Evolutionary conservation across 2,888 invertebrate genomes (phyloP).

Genomic region (Microchrysa polita): DNA sequence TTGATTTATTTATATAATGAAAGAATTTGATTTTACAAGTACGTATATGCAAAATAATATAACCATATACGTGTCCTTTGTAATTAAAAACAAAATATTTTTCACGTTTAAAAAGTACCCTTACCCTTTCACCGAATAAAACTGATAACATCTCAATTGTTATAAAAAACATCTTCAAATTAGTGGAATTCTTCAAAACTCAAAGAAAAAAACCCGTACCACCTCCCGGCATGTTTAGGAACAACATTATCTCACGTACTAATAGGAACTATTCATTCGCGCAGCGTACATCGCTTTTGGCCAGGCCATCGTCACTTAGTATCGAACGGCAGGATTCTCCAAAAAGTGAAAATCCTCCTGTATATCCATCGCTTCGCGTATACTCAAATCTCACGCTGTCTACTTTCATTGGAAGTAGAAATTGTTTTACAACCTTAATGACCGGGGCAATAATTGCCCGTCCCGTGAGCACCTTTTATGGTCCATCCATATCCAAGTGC

Average conservation of each 20-base stretch:
- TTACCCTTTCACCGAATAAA: too few species aligned
- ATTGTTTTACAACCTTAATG: conserved; percentile 34
- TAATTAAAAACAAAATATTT: too few species aligned
- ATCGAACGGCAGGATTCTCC: neutral
- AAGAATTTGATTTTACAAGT: too few species aligned
- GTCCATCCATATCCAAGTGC: neutral
- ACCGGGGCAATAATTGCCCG: conserved; percentile 37
- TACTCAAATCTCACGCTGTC: neutral
- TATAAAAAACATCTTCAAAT: too few species aligned
- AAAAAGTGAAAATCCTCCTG: neutral
- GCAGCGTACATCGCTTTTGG: conserved; percentile 7
- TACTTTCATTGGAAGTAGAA: conserved; percentile 28
- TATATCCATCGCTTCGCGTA: neutral
- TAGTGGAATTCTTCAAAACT: too few species aligned
- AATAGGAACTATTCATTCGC: conserved; percentile 54
- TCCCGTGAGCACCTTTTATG: conserved; percentile 33
- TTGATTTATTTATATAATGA: too few species aligned
- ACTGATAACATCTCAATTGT: too few species aligned
- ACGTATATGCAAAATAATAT: too few species aligned
- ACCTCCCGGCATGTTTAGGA: conserved; percentile 52
- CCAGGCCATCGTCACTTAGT: conserved; percentile 21
- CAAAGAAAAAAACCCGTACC: conserved; percentile 26
- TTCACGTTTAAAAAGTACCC: too few species aligned
- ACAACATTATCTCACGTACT: conserved; percentile 56
- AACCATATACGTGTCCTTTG: too few species aligned